A percentile compares a stretch with the other conserved stretches of the same genome.
phyloP scores from a whole-genome alignment of 2,888 invertebrate species.

The Melanostoma mellinum region DNA sequence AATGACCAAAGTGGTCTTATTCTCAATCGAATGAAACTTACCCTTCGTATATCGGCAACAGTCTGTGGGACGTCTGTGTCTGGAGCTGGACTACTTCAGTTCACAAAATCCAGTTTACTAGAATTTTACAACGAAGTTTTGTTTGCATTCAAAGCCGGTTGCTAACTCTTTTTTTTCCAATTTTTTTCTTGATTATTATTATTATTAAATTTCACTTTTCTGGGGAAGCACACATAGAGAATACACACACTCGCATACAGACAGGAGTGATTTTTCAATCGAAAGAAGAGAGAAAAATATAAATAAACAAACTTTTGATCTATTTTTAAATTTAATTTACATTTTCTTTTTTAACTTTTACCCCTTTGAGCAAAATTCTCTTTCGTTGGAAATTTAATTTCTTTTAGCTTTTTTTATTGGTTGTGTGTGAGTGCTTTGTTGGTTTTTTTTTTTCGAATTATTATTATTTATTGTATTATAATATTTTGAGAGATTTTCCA shows the following conservation, averaged over 20 bases:
- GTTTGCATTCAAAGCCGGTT: not conserved
- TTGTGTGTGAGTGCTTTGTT: conserved; percentile 15
- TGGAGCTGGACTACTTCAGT: conserved; percentile 17
- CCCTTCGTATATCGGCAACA: conserved; percentile 57
- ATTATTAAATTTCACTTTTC: conserved; percentile 43
- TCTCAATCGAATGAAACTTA: conserved; percentile 22
- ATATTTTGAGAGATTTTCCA: conserved; percentile 50
- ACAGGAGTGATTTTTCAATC: conserved; percentile 37
- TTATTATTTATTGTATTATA: conserved; percentile 41
- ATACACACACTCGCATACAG: conserved; percentile 14
- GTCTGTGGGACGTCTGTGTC: not conserved
- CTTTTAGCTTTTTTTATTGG: conserved; percentile 16
- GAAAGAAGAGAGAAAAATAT: conserved; percentile 29
- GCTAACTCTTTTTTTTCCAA: conserved; percentile 1
- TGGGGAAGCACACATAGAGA: conserved; percentile 21
- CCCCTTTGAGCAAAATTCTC: conserved; percentile 19
- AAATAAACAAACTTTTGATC: conserved; percentile 67
- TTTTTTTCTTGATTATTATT: conserved; percentile 11
- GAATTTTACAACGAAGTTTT: not conserved
- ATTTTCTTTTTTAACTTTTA: conserved; percentile 20
- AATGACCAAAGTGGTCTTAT: not conserved
- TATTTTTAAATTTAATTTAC: conserved; percentile 56
- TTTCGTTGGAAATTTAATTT: conserved; percentile 44
- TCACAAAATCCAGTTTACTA: conserved; percentile 13
- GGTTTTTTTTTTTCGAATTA: conserved; percentile 11